Evolutionary conservation across 2,113 vertebrate genomes (phyloP).

Genomic region (Gymnobelideus leadbeateri): DNA sequence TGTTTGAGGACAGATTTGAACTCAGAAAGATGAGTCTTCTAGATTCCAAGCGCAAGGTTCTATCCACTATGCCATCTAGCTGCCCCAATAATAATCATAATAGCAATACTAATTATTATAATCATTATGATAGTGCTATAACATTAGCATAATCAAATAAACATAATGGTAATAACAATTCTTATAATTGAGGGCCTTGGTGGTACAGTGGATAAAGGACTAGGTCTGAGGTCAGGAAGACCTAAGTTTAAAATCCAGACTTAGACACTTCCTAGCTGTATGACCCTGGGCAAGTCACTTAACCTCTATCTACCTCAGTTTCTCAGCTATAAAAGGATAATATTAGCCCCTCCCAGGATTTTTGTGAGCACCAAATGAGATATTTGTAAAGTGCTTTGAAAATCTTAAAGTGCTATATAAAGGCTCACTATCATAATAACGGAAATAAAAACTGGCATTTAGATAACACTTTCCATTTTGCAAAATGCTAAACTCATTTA

Average conservation of each 20-base stretch:
- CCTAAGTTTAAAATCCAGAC: neutral
- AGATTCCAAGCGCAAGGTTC: neutral
- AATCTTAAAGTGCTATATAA: neutral
- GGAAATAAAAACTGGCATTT: neutral
- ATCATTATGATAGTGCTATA: neutral
- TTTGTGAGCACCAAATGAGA: neutral
- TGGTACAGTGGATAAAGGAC: neutral
- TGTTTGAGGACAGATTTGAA: neutral
- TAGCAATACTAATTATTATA: neutral
- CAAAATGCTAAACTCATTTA: neutral
- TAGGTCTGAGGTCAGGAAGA: neutral
- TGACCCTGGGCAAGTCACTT: neutral
- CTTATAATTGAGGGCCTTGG: neutral
- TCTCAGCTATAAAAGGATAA: neutral
- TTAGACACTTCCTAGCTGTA: neutral
- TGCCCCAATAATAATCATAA: neutral
- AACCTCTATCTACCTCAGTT: neutral
- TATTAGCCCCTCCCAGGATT: neutral
- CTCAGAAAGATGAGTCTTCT: neutral
- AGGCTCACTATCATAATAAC: neutral
- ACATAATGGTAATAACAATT: neutral
- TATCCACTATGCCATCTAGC: neutral
- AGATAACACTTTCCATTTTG: neutral
- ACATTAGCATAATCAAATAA: neutral
- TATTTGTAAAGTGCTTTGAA: neutral